Percentiles rank a stretch among this genome's conserved stretches.
Conservation (phyloP, 1,140 invertebrate genomes). For the Anastrepha obliqua region DNA sequence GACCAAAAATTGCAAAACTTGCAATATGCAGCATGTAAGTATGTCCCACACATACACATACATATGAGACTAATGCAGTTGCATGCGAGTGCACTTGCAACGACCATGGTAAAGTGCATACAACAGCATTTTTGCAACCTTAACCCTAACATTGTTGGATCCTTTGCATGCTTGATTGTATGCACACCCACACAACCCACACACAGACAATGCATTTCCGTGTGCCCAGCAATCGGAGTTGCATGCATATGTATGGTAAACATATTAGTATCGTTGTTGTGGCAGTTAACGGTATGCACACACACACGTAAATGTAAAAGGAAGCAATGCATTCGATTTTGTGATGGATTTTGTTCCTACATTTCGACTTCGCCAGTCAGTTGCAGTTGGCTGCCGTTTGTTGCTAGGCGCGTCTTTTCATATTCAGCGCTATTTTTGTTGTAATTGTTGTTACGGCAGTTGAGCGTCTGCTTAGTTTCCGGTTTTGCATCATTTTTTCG, state of each 20-base stretch:
- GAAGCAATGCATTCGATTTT: background rate
- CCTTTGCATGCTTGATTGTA: background rate
- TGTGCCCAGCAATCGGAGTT: background rate
- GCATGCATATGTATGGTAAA: background rate
- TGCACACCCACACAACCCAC: too few species aligned
- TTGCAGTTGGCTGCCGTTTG: background rate
- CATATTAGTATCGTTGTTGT: background rate
- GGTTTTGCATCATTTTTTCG: constrained; percentile 16
- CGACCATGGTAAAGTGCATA: background rate
- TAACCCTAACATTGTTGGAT: constrained; percentile 52
- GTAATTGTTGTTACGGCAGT: background rate
- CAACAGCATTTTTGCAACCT: constrained; percentile 51
- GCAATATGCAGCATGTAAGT: background rate
- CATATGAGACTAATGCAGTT: background rate
- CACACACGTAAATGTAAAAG: background rate
- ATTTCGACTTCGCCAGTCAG: background rate
- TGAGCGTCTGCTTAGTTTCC: constrained; percentile 34
- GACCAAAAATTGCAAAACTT: background rate
- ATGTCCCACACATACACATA: background rate
- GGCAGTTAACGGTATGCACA: background rate
- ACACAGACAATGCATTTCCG: background rate
- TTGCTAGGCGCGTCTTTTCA: background rate
- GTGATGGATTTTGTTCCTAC: background rate
- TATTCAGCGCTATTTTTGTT: background rate
- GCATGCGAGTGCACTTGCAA: background rate